These are phyloP conservation scores for Echeneis naucrates DNA, from an alignment of 2,797 vertebrate genomes.

Conservation along the genomic window DNA sequence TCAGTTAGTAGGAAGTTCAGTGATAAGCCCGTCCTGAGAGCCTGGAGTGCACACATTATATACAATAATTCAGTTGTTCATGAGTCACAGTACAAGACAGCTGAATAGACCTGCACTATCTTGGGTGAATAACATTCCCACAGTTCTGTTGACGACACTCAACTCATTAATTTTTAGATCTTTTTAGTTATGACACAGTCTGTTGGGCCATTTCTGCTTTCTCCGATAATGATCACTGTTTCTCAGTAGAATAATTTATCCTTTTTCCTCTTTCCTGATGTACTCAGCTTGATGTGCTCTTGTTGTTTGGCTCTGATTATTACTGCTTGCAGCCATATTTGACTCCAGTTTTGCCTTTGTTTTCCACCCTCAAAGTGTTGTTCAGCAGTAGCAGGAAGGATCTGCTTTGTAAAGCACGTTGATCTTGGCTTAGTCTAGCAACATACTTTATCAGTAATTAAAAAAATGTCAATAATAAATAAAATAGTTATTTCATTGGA, in stretches of 20 bases:
- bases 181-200: slow-evolving; percentile 20
- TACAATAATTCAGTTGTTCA: slow-evolving; percentile 14
- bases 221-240: slow-evolving; percentile 3
- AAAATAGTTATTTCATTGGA: no score
- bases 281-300: neutral
- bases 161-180: slow-evolving; percentile 21
- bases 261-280: neutral
- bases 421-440: neutral
- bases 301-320: neutral
- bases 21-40: slow-evolving; percentile 42
- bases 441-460: neutral
- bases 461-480: no score
- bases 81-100: slow-evolving; percentile 32
- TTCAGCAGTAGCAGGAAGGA: neutral
- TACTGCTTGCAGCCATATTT: neutral
- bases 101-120: slow-evolving; percentile 33
- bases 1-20: slow-evolving; percentile 29
- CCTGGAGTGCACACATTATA: slow-evolving; percentile 7
- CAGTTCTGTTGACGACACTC: slow-evolving; percentile 23
- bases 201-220: slow-evolving; percentile 12
- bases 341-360: neutral
- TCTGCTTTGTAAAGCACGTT: neutral
- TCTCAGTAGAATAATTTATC: neutral
- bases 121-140: slow-evolving; percentile 47
- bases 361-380: neutral